These are phyloP conservation scores for Lottia gigantea DNA, from an alignment of 2,888 invertebrate species.

Conservation along the genomic window DNA sequence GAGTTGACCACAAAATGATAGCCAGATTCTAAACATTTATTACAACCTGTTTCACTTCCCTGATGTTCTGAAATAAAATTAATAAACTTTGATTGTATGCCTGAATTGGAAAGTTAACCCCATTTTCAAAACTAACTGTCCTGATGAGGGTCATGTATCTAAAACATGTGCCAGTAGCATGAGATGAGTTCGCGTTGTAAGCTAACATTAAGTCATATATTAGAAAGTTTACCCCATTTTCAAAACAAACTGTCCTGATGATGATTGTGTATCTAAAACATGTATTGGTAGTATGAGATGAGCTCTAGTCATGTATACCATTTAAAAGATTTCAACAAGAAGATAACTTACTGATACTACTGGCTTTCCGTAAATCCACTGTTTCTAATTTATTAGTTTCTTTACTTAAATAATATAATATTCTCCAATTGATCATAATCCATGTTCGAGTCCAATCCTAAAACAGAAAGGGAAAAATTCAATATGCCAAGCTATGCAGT, in stretches of 20 bases:
- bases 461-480: constrained; percentile 20
- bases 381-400: constrained; percentile 42
- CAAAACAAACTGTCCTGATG: no score
- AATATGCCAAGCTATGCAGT: not conserved
- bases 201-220: no score
- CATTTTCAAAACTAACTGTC: no score
- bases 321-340: no score
- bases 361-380: constrained; percentile 52
- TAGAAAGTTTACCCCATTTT: no score
- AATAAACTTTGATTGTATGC: not conserved
- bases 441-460: constrained; percentile 59
- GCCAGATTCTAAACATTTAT: constrained; percentile 32
- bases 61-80: constrained; percentile 25
- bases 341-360: constrained; percentile 48
- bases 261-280: no score
- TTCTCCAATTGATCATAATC: constrained; percentile 52
- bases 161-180: no score
- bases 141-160: no score
- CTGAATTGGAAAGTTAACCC: no score
- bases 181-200: no score
- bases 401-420: constrained; percentile 48
- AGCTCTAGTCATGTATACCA: no score
- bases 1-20: constrained; percentile 43
- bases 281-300: no score
- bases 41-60: constrained; percentile 25